These are phyloP conservation scores for Alethe castanea DNA, from an alignment of 2,113 vertebrate genomes.

Conservation along the genomic window DNA sequence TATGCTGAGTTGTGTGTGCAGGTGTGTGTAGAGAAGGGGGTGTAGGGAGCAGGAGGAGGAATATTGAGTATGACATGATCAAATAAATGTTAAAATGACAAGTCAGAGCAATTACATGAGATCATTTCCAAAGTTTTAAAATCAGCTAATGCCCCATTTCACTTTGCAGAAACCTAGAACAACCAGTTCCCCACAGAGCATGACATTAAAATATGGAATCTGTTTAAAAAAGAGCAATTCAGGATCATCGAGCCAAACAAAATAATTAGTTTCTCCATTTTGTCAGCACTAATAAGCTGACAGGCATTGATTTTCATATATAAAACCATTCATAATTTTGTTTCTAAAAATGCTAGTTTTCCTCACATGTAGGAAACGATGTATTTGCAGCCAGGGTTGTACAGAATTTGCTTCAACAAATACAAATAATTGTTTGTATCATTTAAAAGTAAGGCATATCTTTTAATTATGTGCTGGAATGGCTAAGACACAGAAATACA, in stretches of 20 bases:
- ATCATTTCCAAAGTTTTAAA: constrained; percentile 73
- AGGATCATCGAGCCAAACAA: constrained; percentile 71
- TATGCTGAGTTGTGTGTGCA: constrained; percentile 73
- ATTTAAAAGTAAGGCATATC: neutral
- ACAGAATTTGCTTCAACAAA: neutral
- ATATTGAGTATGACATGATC: constrained; percentile 74
- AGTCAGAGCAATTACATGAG: constrained; percentile 73
- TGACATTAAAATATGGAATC: constrained; percentile 69
- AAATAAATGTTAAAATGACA: constrained; percentile 77
- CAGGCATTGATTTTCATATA: neutral
- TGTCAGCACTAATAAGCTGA: constrained; percentile 30
- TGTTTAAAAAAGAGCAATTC: constrained; percentile 67
- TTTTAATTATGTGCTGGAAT: neutral
- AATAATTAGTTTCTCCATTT: constrained; percentile 81
- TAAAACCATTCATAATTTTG: neutral
- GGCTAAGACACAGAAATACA: neutral
- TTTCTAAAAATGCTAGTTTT: neutral
- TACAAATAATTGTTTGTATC: neutral
- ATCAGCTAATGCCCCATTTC: constrained; percentile 71
- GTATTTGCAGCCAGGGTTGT: neutral
- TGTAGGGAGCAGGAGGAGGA: constrained; percentile 69
- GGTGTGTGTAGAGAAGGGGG: constrained; percentile 73
- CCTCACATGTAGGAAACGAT: neutral
- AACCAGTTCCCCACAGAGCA: constrained; percentile 72
- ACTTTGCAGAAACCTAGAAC: constrained; percentile 72